Conservation (phyloP, 2,888 invertebrate species). For the Cheilosia vernalis region DNA sequence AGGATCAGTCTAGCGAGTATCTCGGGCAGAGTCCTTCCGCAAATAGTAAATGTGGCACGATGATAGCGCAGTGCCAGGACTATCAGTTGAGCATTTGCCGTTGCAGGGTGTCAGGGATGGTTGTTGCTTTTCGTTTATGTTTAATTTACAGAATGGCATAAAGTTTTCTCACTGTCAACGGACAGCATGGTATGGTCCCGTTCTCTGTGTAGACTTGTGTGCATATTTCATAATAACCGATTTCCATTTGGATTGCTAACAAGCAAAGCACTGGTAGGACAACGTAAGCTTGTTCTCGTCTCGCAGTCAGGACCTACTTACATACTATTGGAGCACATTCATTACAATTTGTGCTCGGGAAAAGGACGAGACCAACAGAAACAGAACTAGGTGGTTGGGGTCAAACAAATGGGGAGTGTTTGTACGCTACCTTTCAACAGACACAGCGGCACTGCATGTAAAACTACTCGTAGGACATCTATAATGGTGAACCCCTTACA, state of each 20-base stretch:
- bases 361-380: conserved; percentile 13
- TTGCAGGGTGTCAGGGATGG: background rate
- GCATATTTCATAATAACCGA: conserved; percentile 74
- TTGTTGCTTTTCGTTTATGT: conserved; percentile 52
- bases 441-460: conserved; percentile 54
- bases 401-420: background rate
- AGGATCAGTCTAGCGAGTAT: conserved; percentile 21
- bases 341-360: conserved; percentile 58
- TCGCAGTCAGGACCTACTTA: conserved; percentile 48
- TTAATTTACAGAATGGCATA: conserved; percentile 67
- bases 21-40: conserved; percentile 37
- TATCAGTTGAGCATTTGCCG: conserved; percentile 29
- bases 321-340: conserved; percentile 65
- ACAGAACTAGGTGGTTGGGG: background rate
- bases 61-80: conserved; percentile 19
- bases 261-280: conserved; percentile 45
- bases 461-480: conserved; percentile 59
- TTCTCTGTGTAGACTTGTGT: background rate
- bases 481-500: conserved; percentile 47
- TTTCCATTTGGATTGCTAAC: conserved; percentile 70
- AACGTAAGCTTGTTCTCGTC: conserved; percentile 36
- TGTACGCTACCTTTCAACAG: conserved; percentile 32
- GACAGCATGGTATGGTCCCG: background rate
- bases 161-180: conserved; percentile 70
- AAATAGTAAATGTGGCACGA: conserved; percentile 49